Evolutionary conservation across 2,888 invertebrate genomes (phyloP).

Genomic region (Catocala sponsa): DNA sequence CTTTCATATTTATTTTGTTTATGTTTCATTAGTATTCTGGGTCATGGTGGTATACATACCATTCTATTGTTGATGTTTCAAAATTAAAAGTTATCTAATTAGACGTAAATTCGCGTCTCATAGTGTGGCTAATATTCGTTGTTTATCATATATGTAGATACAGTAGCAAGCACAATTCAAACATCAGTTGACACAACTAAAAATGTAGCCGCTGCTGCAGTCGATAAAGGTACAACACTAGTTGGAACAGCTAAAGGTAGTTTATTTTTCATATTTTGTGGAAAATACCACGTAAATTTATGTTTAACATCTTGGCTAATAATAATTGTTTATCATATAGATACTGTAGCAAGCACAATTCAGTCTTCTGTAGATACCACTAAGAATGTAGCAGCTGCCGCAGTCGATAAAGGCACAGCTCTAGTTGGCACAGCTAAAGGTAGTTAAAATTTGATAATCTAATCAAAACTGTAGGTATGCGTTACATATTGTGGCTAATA

Average conservation of each 20-base stretch:
- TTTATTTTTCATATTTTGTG: not conserved
- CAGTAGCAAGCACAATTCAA: slow-evolving; percentile 48
- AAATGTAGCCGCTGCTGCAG: slow-evolving; percentile 60
- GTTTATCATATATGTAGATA: slow-evolving; percentile 21
- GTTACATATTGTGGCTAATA: slow-evolving; percentile 19
- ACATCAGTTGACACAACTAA: slow-evolving; percentile 66
- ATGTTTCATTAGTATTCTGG: too few species aligned
- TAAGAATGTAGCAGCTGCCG: slow-evolving; percentile 59
- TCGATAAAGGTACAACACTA: slow-evolving; percentile 63
- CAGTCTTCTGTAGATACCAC: slow-evolving; percentile 58
- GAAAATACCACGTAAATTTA: not conserved
- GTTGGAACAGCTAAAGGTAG: slow-evolving; percentile 65
- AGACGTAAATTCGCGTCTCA: too few species aligned
- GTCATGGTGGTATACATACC: too few species aligned
- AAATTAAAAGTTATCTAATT: too few species aligned
- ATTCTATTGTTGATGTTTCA: too few species aligned
- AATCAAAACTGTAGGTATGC: too few species aligned
- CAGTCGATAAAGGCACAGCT: slow-evolving; percentile 54
- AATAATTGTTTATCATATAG: slow-evolving; percentile 42
- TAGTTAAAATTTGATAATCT: slow-evolving; percentile 26
- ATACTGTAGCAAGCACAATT: slow-evolving; percentile 58
- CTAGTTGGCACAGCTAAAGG: slow-evolving; percentile 57
- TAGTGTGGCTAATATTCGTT: too few species aligned
- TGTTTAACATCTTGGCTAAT: not conserved
- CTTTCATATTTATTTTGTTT: not conserved